Base-by-base conservation (phyloP, 1,140 invertebrate species). In the Melipona quadrifasciata region DNA sequence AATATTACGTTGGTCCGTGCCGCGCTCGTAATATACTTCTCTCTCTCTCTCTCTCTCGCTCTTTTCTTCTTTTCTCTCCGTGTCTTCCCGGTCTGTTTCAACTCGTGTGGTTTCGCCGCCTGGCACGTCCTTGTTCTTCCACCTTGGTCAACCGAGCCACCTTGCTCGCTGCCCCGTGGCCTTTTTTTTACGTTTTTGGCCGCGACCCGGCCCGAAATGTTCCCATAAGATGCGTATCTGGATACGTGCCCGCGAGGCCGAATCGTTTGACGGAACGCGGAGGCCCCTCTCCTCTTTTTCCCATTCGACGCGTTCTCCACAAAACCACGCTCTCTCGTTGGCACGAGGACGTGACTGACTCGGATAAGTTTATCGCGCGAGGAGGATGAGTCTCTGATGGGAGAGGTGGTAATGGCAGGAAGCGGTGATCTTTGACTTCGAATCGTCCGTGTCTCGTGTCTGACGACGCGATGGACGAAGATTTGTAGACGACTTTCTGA, bases 151-250 rank as follows among this genome's bases (percentile, higher is more conserved):
- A 24, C 11, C 24, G 65, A 81, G 77, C 73, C 77, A 82, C 65
- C 87, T 89, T 88, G 87, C 83, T 82, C 11, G 39, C n/a, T 65
- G 64, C 64, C 2, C 47, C 57, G 19, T 53, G 5, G 72, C 21
- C 21, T 51, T 83, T 68, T 70, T 58, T 65, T 64, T 8, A 16
- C 2, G 14, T n/a, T 11, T 65, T 65, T 17, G 88, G 61, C 81
- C 86, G 86, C 84, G 87, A 90, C 84, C 82, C 80, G 89, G 82
- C 79, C 39, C 89, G 89, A 86, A 92, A 90, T 88, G 89, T 92
- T 92, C 91, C 87, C 91, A 91, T 89, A 92, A 92, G 91, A 93
- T 93, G 84, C 90, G 91, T 92, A 93, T 93, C 92, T 91, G 84
- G 89, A 90, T 93, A 92, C 92, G 92, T 93, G 91, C 91, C 92